phyloP scores from a whole-genome alignment of 2,797 vertebrate genomes.

The Gambusia yucatana region DNA sequence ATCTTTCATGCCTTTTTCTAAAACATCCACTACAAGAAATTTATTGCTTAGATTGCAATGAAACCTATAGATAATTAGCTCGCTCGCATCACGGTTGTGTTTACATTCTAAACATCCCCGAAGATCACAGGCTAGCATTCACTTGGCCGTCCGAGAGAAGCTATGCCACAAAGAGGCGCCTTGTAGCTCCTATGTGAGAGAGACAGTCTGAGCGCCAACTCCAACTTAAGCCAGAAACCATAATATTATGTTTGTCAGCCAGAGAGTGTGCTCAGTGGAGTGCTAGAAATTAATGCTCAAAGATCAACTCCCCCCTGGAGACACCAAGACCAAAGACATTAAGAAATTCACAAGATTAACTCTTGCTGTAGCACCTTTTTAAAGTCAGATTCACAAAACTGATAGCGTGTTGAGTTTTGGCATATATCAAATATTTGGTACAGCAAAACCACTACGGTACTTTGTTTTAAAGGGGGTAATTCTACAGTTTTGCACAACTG shows the following conservation, averaged over 20 bases:
- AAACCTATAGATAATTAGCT: slow-evolving; percentile 61
- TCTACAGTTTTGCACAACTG: background rate
- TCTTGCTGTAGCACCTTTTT: slow-evolving; percentile 10
- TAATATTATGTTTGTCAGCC: slow-evolving; percentile 84
- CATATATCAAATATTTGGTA: background rate
- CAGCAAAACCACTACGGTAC: background rate
- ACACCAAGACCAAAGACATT: slow-evolving; percentile 40
- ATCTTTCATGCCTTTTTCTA: background rate
- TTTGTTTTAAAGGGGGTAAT: background rate
- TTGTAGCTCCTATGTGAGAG: slow-evolving; percentile 66
- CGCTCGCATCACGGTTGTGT: slow-evolving; percentile 64
- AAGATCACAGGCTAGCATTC: slow-evolving; percentile 75
- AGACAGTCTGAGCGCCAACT: slow-evolving; percentile 55
- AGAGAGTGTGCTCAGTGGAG: slow-evolving; percentile 65
- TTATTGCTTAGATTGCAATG: slow-evolving; percentile 58
- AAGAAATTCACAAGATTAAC: slow-evolving; percentile 37
- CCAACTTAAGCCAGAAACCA: slow-evolving; percentile 66
- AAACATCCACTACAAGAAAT: slow-evolving; percentile 53
- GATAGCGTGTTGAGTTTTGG: background rate
- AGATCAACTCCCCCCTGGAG: slow-evolving; percentile 68
- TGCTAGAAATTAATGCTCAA: slow-evolving; percentile 74
- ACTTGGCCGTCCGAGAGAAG: slow-evolving; percentile 59
- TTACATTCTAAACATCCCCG: slow-evolving; percentile 80
- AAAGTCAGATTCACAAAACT: slow-evolving; percentile 26
- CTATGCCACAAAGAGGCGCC: slow-evolving; percentile 72